Evolutionary conservation across 2,888 invertebrate genomes (phyloP).

Genomic region (Bhutanitis thaidina): DNA sequence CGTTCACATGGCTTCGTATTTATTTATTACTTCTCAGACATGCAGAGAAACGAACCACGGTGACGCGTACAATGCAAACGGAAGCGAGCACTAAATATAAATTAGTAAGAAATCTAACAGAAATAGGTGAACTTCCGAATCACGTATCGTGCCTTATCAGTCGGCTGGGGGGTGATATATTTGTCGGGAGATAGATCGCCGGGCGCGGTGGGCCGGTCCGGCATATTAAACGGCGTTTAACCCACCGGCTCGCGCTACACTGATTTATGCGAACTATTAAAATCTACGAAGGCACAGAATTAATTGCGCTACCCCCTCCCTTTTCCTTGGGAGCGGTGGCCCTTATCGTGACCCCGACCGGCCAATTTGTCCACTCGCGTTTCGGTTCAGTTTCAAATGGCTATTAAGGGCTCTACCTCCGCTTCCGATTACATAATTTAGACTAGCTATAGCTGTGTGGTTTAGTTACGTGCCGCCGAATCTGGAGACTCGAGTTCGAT

Average conservation of each 20-base stretch:
- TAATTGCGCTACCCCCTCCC: slow-evolving; percentile 69
- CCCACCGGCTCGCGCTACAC: slow-evolving; percentile 62
- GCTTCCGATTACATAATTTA: slow-evolving; percentile 38
- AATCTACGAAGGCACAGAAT: slow-evolving; percentile 78
- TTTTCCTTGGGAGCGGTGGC: slow-evolving; percentile 49
- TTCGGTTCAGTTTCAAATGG: slow-evolving; percentile 71
- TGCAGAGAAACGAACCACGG: too few species aligned
- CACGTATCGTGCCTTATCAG: slow-evolving; percentile 50
- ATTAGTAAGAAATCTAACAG: slow-evolving; percentile 29
- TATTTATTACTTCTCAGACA: too few species aligned
- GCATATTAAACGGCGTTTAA: slow-evolving; percentile 78
- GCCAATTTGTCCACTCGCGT: slow-evolving; percentile 76
- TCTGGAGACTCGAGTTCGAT: too few species aligned
- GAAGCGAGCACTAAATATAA: slow-evolving; percentile 28
- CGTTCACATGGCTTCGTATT: too few species aligned
- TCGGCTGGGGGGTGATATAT: slow-evolving; percentile 39
- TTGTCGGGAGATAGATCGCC: slow-evolving; percentile 32
- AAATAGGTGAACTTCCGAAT: slow-evolving; percentile 34
- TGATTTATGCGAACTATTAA: slow-evolving; percentile 80
- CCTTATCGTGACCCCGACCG: slow-evolving; percentile 73
- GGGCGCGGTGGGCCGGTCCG: slow-evolving; percentile 39
- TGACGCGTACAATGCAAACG: too few species aligned
- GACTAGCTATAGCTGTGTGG: too few species aligned
- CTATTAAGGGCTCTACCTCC: slow-evolving; percentile 69
- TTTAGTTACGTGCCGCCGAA: too few species aligned